Evolutionary conservation across 2,797 vertebrate genomes (phyloP), one percentile per base, ranked within the genome.

Genomic region (Discoglossus pictus): DNA sequence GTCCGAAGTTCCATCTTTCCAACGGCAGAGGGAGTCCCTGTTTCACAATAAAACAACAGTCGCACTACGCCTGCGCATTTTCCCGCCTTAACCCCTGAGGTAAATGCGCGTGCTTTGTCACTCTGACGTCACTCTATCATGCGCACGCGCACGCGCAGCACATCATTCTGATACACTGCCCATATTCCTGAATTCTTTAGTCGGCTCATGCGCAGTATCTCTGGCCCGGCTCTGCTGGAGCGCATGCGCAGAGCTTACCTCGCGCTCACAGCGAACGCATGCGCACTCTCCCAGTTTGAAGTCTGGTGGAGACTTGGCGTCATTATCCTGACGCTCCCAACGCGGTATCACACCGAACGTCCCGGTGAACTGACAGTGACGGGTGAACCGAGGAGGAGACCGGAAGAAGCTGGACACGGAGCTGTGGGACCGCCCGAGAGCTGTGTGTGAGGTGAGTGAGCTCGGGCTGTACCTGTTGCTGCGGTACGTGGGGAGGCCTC

Each of bases 301-400:
- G 53, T 27, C 69, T 17, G 20, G n/a, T n/a, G 27, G 38, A 58
- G 35, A 42, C 60, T 25, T 31, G 15, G 48, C 65, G 11, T 6
- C 65, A 15, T 20, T 36, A 21, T 18, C 48, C 61, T 36, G 51
- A 54, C 13, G 42, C 7, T 38, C 12, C 0, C 9, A 21, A 9
- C n/a, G 27, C 15, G 15, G 27, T 13, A 0, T 12, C 15, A 27
- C 2, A 9, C n/a, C n/a, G n/a, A n/a, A 3, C 56, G 65, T 17
- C 60, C 64, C 58, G 72, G 51, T 58, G n/a, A n/a, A 62, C 59
- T 62, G 72, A 48, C 20, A 47, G 40, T n/a, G 50, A 48, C 4
- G 17, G 13, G 18, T 1, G 43, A 27, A 12, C 1, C 15, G 51
- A 8, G 39, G 20, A 12, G 3, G 42, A 27, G 40, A 2, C 4